phyloP scores from a whole-genome alignment of 2,797 vertebrate genomes.

The Sebastes dallii region DNA sequence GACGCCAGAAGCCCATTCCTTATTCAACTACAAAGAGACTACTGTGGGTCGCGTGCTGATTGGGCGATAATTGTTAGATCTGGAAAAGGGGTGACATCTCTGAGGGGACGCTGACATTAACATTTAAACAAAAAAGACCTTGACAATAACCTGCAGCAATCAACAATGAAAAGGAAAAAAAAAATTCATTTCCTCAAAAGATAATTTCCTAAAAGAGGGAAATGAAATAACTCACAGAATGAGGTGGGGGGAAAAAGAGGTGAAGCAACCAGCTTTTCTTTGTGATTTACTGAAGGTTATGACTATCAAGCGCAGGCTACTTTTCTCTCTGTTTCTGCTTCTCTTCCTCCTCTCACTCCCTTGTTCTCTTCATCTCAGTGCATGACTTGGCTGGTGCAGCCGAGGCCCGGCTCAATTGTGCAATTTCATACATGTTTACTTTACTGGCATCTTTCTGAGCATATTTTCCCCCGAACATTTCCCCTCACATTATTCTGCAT shows the following conservation, averaged over 20 bases:
- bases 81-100: conserved; percentile 55
- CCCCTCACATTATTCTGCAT: conserved; percentile 76
- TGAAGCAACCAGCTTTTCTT: conserved; percentile 39
- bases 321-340: conserved; percentile 53
- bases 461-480: conserved; percentile 71
- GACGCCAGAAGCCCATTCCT: conserved; percentile 37
- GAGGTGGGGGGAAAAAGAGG: neutral
- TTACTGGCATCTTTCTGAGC: conserved; percentile 78
- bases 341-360: conserved; percentile 49
- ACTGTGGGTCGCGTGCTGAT: conserved; percentile 66
- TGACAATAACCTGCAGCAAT: conserved; percentile 45
- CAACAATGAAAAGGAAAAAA: conserved; percentile 16
- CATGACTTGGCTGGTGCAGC: conserved; percentile 74
- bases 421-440: conserved; percentile 83
- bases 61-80: conserved; percentile 63
- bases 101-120: conserved; percentile 49
- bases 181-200: conserved; percentile 12
- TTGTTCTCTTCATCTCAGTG: conserved; percentile 65
- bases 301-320: conserved; percentile 37
- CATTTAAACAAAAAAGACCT: conserved; percentile 26
- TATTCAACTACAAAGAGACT: conserved; percentile 56
- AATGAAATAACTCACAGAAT: conserved; percentile 10
- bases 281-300: conserved; percentile 53
- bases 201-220: conserved; percentile 13
- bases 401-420: conserved; percentile 74